phyloP scores from a whole-genome alignment of 2,888 invertebrate genomes.

The Volucella zonaria region DNA sequence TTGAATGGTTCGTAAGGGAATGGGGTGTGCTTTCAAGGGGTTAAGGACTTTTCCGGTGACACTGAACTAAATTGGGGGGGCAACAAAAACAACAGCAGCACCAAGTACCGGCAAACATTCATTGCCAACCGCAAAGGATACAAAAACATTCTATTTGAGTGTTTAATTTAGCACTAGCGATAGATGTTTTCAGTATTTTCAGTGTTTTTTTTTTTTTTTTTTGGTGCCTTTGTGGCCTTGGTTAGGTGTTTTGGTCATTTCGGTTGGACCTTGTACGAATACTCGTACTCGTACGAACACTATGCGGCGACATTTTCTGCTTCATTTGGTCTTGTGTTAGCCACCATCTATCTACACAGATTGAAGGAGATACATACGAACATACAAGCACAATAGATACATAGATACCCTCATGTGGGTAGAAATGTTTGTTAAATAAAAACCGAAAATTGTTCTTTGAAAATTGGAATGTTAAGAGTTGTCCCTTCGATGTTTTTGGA shows the following conservation, averaged over 20 bases:
- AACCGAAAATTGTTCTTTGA: slow-evolving; percentile 50
- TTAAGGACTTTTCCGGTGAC: slow-evolving; percentile 48
- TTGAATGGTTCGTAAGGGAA: neutral
- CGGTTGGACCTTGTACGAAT: slow-evolving; percentile 25
- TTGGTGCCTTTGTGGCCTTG: slow-evolving; percentile 16
- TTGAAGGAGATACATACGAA: slow-evolving; percentile 23
- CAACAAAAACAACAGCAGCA: too few species aligned
- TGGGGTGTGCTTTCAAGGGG: slow-evolving; percentile 18
- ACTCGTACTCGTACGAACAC: too few species aligned
- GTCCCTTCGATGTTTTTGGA: neutral
- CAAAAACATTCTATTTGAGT: slow-evolving; percentile 75
- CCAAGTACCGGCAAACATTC: slow-evolving; percentile 67
- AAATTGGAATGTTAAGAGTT: slow-evolving; percentile 55
- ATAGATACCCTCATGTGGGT: too few species aligned
- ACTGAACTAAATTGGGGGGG: slow-evolving; percentile 28
- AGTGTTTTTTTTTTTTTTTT: slow-evolving; percentile 43
- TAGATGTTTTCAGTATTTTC: slow-evolving; percentile 34
- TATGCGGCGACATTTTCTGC: slow-evolving; percentile 62
- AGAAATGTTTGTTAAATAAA: slow-evolving; percentile 56
- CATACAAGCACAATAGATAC: too few species aligned
- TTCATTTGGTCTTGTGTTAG: slow-evolving; percentile 54
- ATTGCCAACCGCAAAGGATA: slow-evolving; percentile 74
- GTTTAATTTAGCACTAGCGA: slow-evolving; percentile 75
- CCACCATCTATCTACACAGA: neutral
- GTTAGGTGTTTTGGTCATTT: slow-evolving; percentile 29